Evolutionary conservation across 2,888 invertebrate genomes (phyloP).

Genomic region (Scrobipalpa costella): DNA sequence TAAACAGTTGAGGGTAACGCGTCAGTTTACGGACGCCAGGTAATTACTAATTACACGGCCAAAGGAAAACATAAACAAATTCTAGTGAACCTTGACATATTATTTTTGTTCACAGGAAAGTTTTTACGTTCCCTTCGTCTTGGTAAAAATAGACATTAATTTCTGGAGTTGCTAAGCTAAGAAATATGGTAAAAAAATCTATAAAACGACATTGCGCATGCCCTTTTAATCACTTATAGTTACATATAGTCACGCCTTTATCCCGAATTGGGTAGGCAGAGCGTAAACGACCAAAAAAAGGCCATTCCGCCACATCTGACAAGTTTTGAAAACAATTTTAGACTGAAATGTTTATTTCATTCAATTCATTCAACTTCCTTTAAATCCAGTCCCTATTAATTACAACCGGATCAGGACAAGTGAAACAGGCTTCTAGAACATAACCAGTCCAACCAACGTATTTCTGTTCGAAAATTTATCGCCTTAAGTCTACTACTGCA

Average conservation of each 20-base stretch:
- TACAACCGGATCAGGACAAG: slow-evolving; percentile 21
- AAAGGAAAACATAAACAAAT: slow-evolving; percentile 54
- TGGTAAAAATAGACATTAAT: slow-evolving; percentile 7
- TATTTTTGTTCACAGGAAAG: slow-evolving; percentile 60
- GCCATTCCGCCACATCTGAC: too few species aligned
- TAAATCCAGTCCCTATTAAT: slow-evolving; percentile 31
- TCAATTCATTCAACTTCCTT: slow-evolving; percentile 18
- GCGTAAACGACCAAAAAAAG: too few species aligned
- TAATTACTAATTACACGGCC: slow-evolving; percentile 49
- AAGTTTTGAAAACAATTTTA: too few species aligned
- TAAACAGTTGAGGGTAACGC: slow-evolving; percentile 38
- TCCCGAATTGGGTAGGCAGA: too few species aligned
- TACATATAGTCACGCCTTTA: too few species aligned
- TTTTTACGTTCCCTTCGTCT: slow-evolving; percentile 45
- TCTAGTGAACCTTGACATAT: slow-evolving; percentile 70
- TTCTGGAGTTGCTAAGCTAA: background rate
- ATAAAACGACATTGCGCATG: too few species aligned
- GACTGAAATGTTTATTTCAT: too few species aligned
- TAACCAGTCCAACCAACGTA: background rate
- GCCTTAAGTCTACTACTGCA: background rate
- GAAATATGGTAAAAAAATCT: background rate
- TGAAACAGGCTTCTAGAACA: slow-evolving; percentile 4
- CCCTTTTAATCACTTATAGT: too few species aligned
- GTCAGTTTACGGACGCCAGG: slow-evolving; percentile 46
- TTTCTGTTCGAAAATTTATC: slow-evolving; percentile 4